Base-by-base conservation (phyloP, 2,113 vertebrate genomes). In the Promerops cafer region DNA sequence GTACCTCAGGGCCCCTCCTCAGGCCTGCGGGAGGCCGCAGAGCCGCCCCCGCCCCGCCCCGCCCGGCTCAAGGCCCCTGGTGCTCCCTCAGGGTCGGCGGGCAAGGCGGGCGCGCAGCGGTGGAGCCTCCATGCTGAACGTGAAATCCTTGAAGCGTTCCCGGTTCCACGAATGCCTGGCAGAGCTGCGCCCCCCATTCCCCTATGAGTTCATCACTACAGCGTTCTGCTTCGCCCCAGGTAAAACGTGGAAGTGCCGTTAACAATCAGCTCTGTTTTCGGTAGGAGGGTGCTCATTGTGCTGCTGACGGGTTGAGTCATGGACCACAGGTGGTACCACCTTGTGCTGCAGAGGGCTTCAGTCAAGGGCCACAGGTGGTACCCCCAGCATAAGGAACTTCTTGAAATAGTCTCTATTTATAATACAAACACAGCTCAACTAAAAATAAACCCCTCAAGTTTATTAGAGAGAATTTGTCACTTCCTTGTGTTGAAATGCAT, bases 231-330 rank as follows among this genome's bases (percentile, higher is more conserved):
- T 68, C 66, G 6, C 76, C 78, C 37, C 95, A 96, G 97, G 97
- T 97, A 93, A 93, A 69, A 20, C 47, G 14, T 2, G 33, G 21
- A 65, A 63, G 50, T 0, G 8, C 28, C 5, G 35, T 9, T 42
- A 28, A 23, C 28, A 6, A 7, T 16, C 13, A 0, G 8, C 39
- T 47, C n/a, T 52, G 0, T 11, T 49, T 83, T 33, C 14, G 40
- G 30, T 6, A 0, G 18, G 19, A 44, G n/a, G 21, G 19, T 2
- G 1, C 13, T 28, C 13, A 0, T 1, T 22, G 57, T 40, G 18
- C 42, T 1, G 0, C 42, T 5, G 1, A 1, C 0, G 1, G 16
- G 3, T 72, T 63, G 64, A 18, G 19, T 72, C 52, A 13, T 0
- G 42, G 63, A 7, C 37, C 24, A 0, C 65, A 10, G 56, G 40